Evolutionary conservation across 2,113 vertebrate genomes (phyloP).

Genomic region (Calcarius ornatus): DNA sequence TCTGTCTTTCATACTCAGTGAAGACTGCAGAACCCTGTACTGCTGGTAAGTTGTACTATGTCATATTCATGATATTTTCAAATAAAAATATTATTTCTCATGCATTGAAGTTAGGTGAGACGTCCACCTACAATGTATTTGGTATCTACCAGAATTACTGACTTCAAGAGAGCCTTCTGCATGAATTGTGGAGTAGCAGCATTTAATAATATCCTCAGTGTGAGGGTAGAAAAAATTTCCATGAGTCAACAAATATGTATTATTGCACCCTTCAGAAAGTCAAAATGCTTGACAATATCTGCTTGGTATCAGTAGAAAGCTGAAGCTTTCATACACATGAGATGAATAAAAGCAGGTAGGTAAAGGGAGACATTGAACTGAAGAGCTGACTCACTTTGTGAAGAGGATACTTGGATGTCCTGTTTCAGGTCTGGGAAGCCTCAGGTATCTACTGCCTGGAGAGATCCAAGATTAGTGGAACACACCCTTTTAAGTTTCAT

Average conservation of each 20-base stretch:
- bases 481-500: fast-evolving
- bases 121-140: neutral
- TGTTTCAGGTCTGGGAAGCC: neutral
- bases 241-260: neutral
- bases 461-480: neutral
- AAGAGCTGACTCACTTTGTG: neutral
- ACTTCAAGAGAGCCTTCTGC: neutral
- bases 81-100: neutral
- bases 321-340: neutral
- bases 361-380: neutral
- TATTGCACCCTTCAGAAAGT: neutral
- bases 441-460: neutral
- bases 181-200: neutral
- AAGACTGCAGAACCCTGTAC: neutral
- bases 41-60: neutral
- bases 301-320: neutral
- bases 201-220: neutral
- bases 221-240: neutral
- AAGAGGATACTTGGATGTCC: neutral
- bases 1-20: neutral
- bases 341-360: neutral
- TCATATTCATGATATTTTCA: neutral
- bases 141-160: neutral
- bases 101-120: neutral
- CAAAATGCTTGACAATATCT: neutral